Evolutionary conservation across 2,113 vertebrate genomes (phyloP).

Genomic region (Gnathonemus longibarbis): DNA sequence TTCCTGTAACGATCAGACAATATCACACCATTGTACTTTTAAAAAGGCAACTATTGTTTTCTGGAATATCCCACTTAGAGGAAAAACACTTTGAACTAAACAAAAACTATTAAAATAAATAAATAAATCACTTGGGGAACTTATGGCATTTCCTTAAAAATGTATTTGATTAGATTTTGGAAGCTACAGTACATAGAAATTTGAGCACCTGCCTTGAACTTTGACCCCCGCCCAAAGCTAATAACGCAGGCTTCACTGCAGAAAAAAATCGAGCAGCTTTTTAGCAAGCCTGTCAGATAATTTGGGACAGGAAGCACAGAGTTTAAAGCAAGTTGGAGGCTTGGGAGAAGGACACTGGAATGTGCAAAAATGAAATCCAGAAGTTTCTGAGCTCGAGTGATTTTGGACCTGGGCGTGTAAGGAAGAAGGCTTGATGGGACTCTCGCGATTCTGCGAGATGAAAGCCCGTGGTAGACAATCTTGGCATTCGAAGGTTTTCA

Average conservation of each 20-base stretch:
- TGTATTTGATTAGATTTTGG: background rate
- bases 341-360: background rate
- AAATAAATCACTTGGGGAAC: background rate
- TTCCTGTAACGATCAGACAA: background rate
- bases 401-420: conserved; percentile 1
- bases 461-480: background rate
- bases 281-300: background rate
- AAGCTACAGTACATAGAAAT: conserved; percentile 3
- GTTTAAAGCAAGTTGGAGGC: background rate
- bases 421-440: background rate
- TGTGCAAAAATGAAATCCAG: conserved; percentile 6
- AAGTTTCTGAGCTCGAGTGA: conserved; percentile 1
- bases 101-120: background rate
- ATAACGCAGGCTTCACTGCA: background rate
- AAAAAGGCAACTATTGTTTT: background rate
- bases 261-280: background rate
- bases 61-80: background rate
- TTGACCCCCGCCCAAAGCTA: background rate
- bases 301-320: background rate
- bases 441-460: background rate
- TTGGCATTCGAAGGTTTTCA: background rate
- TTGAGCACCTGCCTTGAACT: background rate
- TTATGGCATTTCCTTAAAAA: background rate
- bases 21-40: background rate
- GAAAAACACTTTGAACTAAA: background rate